Evolutionary conservation across 2,113 vertebrate species (phyloP), one percentile per base, ranked within the genome.

Genomic region (Amazona vittata): DNA sequence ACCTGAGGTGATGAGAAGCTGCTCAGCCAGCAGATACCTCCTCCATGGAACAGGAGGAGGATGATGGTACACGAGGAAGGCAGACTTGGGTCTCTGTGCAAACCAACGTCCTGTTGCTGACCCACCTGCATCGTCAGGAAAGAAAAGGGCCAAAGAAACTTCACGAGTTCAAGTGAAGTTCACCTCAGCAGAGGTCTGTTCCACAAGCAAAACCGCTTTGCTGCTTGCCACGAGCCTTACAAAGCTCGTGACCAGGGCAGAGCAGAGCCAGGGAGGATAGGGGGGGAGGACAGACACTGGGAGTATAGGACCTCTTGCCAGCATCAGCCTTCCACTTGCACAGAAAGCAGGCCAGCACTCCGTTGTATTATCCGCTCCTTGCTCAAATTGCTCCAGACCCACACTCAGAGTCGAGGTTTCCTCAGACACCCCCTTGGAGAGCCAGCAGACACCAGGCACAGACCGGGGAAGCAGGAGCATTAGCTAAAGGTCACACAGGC

Each of bases 311-410:
- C 46, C 49, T 69, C 70, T 53, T 50, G 68, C 78, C 78, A 94
- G 46, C 24, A 41, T 47, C 47, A 28, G 0, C 46, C 50, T 68
- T 60, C 64, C 29, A 28, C 64, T 63, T 43, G 64, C 55, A 77
- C n/a, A 77, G 35, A 68, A 22, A 46, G 44, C 77, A 89, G 73
- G 55, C 41, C 62, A 43, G 24, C 1, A 9, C 13, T 82, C 15
- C 19, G 5, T 12, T 0, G 1, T 35, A 21, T 69, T 15, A 41
- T 35, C 21, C 60, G 59, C 39, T 76, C 77, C 69, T 47, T 0
- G 1, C 33, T 47, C 35, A 5, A 9, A 10, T n/a, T 78, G 53
- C 69, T 55, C 41, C 52, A 53, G 50, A 22, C 53, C 18, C 4
- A 14, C 0, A 1, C 49, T 74, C 60, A 11, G 11, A 16, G 28